phyloP scores from a whole-genome alignment of 1,140 invertebrate species.

The Gryllus bimaculatus region DNA sequence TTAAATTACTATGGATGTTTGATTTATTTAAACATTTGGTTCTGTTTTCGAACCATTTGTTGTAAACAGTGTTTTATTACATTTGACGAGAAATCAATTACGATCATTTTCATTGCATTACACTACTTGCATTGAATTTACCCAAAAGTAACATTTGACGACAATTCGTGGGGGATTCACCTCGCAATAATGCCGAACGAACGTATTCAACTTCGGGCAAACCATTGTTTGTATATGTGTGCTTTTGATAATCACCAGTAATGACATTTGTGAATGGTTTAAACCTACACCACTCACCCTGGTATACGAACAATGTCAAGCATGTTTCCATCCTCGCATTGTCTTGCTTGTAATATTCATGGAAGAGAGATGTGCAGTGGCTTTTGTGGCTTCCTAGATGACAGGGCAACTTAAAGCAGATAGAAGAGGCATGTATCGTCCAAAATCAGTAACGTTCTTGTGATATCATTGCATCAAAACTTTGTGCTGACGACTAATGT shows the following conservation, averaged over 20 bases:
- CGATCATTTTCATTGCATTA: background rate
- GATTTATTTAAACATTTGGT: background rate
- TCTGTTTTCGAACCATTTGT: background rate
- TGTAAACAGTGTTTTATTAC: no score
- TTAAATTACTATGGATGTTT: background rate
- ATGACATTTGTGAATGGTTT: background rate
- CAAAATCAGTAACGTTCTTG: no score
- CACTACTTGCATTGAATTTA: background rate
- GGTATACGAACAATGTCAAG: no score
- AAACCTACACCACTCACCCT: no score
- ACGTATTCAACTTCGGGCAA: background rate
- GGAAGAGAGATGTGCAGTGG: no score
- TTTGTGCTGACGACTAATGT: no score
- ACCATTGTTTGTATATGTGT: background rate
- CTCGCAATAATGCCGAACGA: background rate
- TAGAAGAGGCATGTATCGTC: no score
- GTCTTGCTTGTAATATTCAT: no score
- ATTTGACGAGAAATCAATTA: background rate
- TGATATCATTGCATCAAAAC: no score
- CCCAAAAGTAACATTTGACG: background rate
- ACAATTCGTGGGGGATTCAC: background rate
- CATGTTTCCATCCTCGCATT: no score
- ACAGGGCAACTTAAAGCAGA: no score
- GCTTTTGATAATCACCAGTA: background rate
- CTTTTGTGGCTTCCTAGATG: no score